These are phyloP conservation scores for Cotesia typhae DNA, from an alignment of 1,140 invertebrate species.

Conservation along the genomic window DNA sequence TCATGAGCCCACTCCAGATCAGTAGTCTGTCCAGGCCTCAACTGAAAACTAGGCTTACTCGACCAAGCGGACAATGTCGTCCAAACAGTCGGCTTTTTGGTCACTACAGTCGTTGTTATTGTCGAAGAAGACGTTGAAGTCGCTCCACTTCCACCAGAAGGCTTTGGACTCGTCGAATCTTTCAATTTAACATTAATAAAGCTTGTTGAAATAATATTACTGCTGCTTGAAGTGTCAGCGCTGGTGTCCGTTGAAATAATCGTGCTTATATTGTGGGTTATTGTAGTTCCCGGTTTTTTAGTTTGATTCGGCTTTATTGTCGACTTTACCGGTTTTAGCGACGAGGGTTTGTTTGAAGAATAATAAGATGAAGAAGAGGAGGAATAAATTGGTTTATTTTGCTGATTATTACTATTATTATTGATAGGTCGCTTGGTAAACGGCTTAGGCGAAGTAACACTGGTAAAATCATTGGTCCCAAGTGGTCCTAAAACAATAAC, in stretches of 20 bases:
- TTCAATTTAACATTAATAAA: slow-evolving; percentile 62
- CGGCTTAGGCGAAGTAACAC: slow-evolving; percentile 59
- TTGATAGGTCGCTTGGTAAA: slow-evolving; percentile 44
- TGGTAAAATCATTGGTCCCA: slow-evolving; percentile 59
- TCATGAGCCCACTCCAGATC: slow-evolving; percentile 36
- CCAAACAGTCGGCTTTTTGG: slow-evolving; percentile 38
- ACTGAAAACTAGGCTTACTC: slow-evolving; percentile 50
- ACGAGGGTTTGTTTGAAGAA: slow-evolving; percentile 48
- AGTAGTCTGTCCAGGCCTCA: slow-evolving; percentile 48
- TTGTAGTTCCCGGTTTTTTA: slow-evolving; percentile 57
- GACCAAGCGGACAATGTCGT: slow-evolving; percentile 57
- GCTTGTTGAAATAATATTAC: slow-evolving; percentile 59
- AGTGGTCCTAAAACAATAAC: slow-evolving; percentile 75
- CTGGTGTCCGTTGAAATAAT: slow-evolving; percentile 52
- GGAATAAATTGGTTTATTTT: too few relatives aligned
- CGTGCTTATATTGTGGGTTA: slow-evolving; percentile 63
- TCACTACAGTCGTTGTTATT: slow-evolving; percentile 45
- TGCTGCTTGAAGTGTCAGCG: slow-evolving; percentile 45
- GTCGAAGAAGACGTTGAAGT: slow-evolving; percentile 38
- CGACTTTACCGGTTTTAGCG: slow-evolving; percentile 44
- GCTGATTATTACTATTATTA: background rate
- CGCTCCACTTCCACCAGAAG: slow-evolving; percentile 24
- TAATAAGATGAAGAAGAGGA: slow-evolving; percentile 7
- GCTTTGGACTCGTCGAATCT: slow-evolving; percentile 47
- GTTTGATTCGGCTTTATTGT: slow-evolving; percentile 48